Evolutionary conservation across 2,113 vertebrate genomes (phyloP).

Genomic region (Grallaria varia): DNA sequence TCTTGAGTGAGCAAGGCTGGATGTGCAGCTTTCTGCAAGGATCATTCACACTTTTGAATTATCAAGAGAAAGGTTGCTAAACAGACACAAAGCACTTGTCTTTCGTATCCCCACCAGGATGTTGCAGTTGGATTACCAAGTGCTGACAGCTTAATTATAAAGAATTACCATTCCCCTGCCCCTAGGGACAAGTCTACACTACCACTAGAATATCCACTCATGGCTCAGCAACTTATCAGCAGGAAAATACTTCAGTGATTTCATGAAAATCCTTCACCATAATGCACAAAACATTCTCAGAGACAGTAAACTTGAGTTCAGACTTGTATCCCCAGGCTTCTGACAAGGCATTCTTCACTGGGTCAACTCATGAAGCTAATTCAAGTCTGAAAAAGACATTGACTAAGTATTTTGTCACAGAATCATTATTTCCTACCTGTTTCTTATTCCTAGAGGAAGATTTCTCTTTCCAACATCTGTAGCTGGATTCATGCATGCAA

Average conservation of each 20-base stretch:
- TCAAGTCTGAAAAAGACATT: not conserved
- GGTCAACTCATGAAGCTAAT: not conserved
- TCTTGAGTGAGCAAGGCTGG: not conserved
- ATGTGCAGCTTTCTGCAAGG: not conserved
- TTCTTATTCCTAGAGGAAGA: conserved; percentile 93
- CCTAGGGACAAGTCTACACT: not conserved
- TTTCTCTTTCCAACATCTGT: conserved; percentile 97
- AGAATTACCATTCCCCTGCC: not conserved
- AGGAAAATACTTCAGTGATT: no score
- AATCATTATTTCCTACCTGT: conserved; percentile 78
- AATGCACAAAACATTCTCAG: not conserved
- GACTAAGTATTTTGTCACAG: not conserved
- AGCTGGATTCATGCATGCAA: conserved; percentile 99
- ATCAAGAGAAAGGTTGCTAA: not conserved
- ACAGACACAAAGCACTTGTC: not conserved
- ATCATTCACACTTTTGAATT: not conserved
- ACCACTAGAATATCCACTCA: not conserved
- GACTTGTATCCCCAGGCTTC: not conserved
- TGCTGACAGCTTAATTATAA: not conserved
- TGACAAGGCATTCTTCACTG: not conserved
- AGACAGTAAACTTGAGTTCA: not conserved
- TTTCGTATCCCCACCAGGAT: not conserved
- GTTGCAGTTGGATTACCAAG: not conserved
- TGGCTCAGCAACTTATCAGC: not conserved
- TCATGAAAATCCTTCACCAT: not conserved